A percentile compares a stretch with the other conserved stretches of the same genome.
phyloP scores from a whole-genome alignment of 2,888 invertebrate species.

The Mythimna pallens region DNA sequence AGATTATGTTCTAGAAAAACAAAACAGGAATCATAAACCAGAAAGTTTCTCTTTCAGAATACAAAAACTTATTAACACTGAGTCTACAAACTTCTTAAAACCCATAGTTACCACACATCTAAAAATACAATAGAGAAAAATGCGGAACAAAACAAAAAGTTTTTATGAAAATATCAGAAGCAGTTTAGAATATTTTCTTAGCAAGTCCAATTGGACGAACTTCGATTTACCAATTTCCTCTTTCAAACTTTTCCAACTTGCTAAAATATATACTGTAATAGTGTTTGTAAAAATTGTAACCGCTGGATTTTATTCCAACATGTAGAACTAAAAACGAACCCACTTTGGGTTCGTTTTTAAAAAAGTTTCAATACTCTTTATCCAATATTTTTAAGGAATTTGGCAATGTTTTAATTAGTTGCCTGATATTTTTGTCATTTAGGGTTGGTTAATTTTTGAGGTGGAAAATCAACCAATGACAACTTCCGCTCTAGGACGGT shows the following conservation, averaged over 20 bases:
- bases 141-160: conserved; percentile 34
- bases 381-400: background rate
- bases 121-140: conserved; percentile 34
- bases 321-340: background rate
- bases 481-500: too few species aligned
- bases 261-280: conserved; percentile 64
- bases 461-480: too few species aligned
- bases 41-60: too few species aligned
- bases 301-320: conserved; percentile 45
- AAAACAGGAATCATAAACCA: too few species aligned
- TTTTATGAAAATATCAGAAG: conserved; percentile 65
- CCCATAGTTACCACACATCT: conserved; percentile 6
- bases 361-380: background rate
- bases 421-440: background rate
- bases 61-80: too few species aligned
- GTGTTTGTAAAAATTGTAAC: conserved; percentile 49
- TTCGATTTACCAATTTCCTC: conserved; percentile 68
- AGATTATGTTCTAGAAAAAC: too few species aligned
- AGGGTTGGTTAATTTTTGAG: too few species aligned
- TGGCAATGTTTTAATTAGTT: too few species aligned
- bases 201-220: conserved; percentile 51
- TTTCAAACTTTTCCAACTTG: conserved; percentile 57
- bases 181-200: conserved; percentile 66
- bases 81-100: background rate
- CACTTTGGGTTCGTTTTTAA: conserved; percentile 14